Conservation (phyloP, 2,888 invertebrate genomes). For the Resseliella maxima region DNA sequence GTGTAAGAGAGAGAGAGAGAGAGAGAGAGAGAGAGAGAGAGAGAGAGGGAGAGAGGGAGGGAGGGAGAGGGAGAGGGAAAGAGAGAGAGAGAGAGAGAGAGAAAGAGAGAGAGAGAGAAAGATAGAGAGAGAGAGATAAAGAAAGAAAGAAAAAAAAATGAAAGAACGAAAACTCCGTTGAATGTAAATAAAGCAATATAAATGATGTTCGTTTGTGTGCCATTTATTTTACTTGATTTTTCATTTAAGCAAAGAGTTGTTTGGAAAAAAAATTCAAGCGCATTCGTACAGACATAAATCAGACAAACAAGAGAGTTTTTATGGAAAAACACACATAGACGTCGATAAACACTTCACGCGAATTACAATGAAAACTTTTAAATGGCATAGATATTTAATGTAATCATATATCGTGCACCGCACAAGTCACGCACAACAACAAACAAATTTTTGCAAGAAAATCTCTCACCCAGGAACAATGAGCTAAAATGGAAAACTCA, state of each 20-base stretch:
- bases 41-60: background rate
- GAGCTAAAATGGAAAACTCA: background rate
- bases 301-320: slow-evolving; percentile 7
- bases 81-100: background rate
- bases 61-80: background rate
- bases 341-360: slow-evolving; percentile 39
- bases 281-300: slow-evolving; percentile 3
- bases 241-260: background rate
- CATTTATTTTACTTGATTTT: background rate
- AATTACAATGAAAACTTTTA: slow-evolving; percentile 35
- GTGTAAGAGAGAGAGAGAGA: background rate
- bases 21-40: no score
- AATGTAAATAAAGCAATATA: slow-evolving; percentile 22
- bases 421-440: slow-evolving; percentile 44
- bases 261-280: background rate
- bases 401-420: slow-evolving; percentile 48
- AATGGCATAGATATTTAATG: slow-evolving; percentile 45
- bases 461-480: background rate
- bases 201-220: background rate
- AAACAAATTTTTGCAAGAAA: background rate
- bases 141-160: background rate
- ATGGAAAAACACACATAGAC: slow-evolving; percentile 7
- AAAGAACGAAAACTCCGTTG: background rate
- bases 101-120: no score
- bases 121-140: background rate